Evolutionary conservation across 2,888 invertebrate genomes (phyloP).

Genomic region (Phasia obesa): DNA sequence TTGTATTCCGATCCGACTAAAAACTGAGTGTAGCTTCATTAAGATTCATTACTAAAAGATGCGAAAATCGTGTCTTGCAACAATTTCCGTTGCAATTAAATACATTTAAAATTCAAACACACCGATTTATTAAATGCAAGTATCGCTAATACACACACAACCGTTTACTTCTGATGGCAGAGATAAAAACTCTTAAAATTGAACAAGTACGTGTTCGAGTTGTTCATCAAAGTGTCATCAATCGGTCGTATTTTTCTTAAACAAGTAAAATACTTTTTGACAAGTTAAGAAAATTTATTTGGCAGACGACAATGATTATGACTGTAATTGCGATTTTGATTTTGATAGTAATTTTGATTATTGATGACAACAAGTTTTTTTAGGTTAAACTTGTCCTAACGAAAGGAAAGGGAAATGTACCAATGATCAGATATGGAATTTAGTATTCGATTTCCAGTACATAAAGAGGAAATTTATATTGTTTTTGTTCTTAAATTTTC

Average conservation of each 20-base stretch:
- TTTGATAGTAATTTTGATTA: slow-evolving; percentile 42
- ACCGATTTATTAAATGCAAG: slow-evolving; percentile 13
- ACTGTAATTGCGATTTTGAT: slow-evolving; percentile 47
- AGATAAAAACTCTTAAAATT: slow-evolving; percentile 50
- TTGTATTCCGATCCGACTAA: neutral
- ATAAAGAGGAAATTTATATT: neutral
- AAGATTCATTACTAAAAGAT: slow-evolving; percentile 55
- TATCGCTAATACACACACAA: slow-evolving; percentile 2
- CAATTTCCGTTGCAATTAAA: slow-evolving; percentile 56
- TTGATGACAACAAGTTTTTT: slow-evolving; percentile 55
- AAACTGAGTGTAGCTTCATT: slow-evolving; percentile 11
- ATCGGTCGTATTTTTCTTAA: slow-evolving; percentile 45
- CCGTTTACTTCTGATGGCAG: slow-evolving; percentile 22
- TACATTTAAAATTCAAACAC: slow-evolving; percentile 25
- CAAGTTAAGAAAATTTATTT: slow-evolving; percentile 53
- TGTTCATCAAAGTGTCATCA: slow-evolving; percentile 70
- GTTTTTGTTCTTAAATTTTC: too few species aligned
- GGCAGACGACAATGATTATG: slow-evolving; percentile 63
- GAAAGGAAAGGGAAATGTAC: slow-evolving; percentile 15
- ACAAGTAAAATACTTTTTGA: slow-evolving; percentile 41
- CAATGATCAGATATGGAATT: neutral
- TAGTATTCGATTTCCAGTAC: too few species aligned
- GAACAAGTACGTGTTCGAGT: slow-evolving; percentile 24
- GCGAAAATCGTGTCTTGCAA: slow-evolving; percentile 63
- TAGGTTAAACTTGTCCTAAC: slow-evolving; percentile 46